Base-by-base conservation (phyloP, 1,140 invertebrate species). In the Chlorops oryzae region DNA sequence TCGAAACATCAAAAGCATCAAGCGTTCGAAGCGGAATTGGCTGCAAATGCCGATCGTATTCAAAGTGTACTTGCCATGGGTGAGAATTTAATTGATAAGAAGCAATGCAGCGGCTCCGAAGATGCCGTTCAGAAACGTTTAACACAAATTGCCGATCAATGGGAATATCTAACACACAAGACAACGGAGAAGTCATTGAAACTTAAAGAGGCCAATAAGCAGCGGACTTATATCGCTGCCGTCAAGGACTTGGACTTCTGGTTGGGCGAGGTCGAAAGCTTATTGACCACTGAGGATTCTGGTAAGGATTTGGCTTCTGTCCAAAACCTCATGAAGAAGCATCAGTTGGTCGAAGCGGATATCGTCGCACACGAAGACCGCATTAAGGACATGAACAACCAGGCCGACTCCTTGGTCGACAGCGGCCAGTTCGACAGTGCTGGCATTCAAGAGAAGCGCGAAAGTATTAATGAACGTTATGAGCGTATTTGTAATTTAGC, bases 161-260 rank as follows among this genome's bases (percentile, higher is more conserved):
- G 96, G 96, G 94, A 98, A 72, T 92, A 90, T 72, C 79, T 99
- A 2, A 97, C 96, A 0, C 90, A 94, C 62, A 98, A 98, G 75
- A 96, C 95, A 1, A 92, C 90, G 1, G 96, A 99, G 72, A 99
- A 99, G 75, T 95, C 90, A 13, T 81, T 96, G 62, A 96, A 98
- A 74, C 76, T 99, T 54, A 98, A 99, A 71, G 96, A 99, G 74
- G 97, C 97, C 4, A 98, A 98, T 71, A 94, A 97, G 67, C 96
- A 99, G 73, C 83, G 96, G 44, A 96, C 93, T 0, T 99, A 98
- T 76, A 98, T 99, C 74, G 97, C 97, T 52, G 96, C 95, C 25
- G 94, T 99, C 25, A 99, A 99, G 74, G 97, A 99, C 79, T 84
- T 99, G 54, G 97, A 99, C 76, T 99, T 99, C 75, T 99, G 97